These are phyloP conservation scores for Chiroxiphia lanceolata DNA, from an alignment of 2,797 vertebrate genomes.

Conservation along the genomic window DNA sequence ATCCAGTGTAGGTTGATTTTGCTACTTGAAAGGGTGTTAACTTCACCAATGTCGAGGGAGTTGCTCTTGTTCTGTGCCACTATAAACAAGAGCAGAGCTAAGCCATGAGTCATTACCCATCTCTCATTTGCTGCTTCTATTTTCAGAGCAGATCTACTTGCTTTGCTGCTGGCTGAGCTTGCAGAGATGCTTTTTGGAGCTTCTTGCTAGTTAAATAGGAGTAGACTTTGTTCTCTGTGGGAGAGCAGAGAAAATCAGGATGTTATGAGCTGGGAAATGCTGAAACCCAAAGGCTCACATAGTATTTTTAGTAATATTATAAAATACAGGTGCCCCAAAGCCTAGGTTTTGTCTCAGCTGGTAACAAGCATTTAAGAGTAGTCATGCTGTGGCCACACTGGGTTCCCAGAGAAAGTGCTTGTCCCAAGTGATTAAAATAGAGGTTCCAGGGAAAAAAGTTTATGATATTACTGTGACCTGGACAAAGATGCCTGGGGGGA, in stretches of 20 bases:
- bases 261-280: background rate
- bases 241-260: background rate
- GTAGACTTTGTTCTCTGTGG: slow-evolving; percentile 40
- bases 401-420: background rate
- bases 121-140: slow-evolving; percentile 29
- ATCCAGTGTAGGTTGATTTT: background rate
- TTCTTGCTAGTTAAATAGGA: slow-evolving; percentile 11
- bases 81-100: slow-evolving; percentile 33
- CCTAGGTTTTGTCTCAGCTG: background rate
- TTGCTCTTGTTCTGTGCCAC: slow-evolving; percentile 38
- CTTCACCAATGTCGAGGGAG: slow-evolving; percentile 8
- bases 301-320: slow-evolving; percentile 24
- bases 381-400: background rate
- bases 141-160: slow-evolving; percentile 44
- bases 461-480: background rate
- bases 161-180: slow-evolving; percentile 23
- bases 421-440: background rate
- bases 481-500: background rate
- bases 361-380: background rate
- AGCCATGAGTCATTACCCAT: background rate
- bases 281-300: background rate
- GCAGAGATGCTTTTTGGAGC: slow-evolving; percentile 16
- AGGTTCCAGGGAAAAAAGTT: background rate
- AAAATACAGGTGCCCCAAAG: background rate
- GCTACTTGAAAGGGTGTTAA: slow-evolving; percentile 22